Conservation (phyloP, 2,888 invertebrate species). For the Volucella inanis region DNA sequence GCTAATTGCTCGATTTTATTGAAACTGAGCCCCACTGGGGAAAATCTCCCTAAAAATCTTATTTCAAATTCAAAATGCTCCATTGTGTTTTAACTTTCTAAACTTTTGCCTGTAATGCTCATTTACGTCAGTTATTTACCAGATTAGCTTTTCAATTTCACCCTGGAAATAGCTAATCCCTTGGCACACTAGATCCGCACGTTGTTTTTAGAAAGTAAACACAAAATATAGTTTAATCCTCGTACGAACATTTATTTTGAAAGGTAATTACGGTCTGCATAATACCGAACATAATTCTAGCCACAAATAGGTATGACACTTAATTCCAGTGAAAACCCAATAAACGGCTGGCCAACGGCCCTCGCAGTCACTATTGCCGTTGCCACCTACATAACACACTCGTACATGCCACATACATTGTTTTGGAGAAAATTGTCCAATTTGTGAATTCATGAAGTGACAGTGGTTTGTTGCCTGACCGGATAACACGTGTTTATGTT, state of each 20-base stretch:
- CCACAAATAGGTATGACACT: constrained; percentile 11
- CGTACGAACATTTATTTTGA: constrained; percentile 12
- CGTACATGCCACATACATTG: neutral
- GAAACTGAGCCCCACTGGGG: too few species aligned
- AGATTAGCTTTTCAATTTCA: constrained; percentile 13
- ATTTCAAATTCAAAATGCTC: too few species aligned
- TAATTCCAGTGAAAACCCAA: neutral
- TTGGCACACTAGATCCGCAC: neutral
- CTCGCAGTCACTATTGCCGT: too few species aligned
- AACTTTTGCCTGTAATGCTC: too few species aligned
- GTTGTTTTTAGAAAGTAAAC: neutral
- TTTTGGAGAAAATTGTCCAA: neutral
- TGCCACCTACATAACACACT: too few species aligned
- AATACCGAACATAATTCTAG: constrained; percentile 13
- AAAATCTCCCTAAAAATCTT: too few species aligned
- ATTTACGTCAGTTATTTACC: neutral
- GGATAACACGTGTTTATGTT: constrained; percentile 14
- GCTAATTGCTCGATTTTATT: too few species aligned
- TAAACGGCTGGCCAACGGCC: neutral
- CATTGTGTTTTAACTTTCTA: too few species aligned
- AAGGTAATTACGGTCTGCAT: constrained; percentile 20
- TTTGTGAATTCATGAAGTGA: constrained; percentile 28
- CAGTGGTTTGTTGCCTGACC: constrained; percentile 17
- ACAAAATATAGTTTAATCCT: constrained; percentile 4
- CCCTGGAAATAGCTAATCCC: neutral